These are phyloP conservation scores for Cheirogaleus major DNA, from an alignment of 2,797 vertebrate species.

Conservation along the genomic window DNA sequence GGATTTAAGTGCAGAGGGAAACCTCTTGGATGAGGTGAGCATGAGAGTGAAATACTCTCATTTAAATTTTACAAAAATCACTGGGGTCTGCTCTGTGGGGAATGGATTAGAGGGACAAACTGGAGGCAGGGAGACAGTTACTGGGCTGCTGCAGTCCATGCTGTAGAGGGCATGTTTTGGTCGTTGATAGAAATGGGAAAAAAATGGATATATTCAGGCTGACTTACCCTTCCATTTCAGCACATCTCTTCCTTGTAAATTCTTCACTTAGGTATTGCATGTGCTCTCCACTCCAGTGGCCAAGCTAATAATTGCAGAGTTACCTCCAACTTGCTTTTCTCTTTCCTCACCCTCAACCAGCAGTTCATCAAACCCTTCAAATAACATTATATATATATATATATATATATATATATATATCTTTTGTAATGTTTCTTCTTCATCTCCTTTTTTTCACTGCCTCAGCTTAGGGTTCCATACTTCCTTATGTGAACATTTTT, in stretches of 20 bases:
- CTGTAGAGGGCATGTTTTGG: not conserved
- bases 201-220: not conserved
- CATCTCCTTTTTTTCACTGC: not conserved
- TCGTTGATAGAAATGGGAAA: not conserved
- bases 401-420: too few species aligned
- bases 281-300: not conserved
- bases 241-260: not conserved
- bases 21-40: not conserved
- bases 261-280: not conserved
- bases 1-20: not conserved
- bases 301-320: not conserved
- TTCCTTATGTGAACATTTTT: not conserved
- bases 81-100: not conserved
- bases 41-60: not conserved
- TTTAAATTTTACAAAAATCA: not conserved
- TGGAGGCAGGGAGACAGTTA: not conserved
- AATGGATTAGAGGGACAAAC: not conserved
- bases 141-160: fast-evolving
- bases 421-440: not conserved
- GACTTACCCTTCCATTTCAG: not conserved
- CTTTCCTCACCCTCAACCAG: not conserved
- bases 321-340: not conserved
- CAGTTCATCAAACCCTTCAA: not conserved
- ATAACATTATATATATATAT: not conserved
- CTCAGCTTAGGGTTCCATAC: not conserved